Evolutionary conservation across 2,113 vertebrate genomes (phyloP).

Genomic region (Nothocercus nigrocapillus): DNA sequence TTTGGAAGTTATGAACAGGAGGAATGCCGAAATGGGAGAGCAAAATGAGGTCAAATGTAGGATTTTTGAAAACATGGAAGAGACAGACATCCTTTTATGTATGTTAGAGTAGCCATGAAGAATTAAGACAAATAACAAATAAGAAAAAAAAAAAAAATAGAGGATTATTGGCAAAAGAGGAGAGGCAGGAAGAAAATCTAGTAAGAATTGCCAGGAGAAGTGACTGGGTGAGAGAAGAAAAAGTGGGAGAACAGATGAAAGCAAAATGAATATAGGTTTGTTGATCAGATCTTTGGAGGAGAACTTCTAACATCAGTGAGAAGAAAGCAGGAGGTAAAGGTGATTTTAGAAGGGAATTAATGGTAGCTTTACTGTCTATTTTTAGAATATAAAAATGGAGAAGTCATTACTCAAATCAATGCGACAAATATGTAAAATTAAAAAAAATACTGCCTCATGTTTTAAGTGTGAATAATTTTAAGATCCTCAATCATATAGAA

Average conservation of each 20-base stretch:
- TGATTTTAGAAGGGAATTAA: background rate
- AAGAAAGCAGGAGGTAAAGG: background rate
- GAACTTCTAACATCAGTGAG: background rate
- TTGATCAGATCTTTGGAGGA: background rate
- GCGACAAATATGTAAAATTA: background rate
- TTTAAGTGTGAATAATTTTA: conserved; percentile 18
- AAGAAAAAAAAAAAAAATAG: background rate
- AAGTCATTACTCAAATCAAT: conserved; percentile 21
- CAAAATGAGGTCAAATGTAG: background rate
- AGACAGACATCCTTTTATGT: background rate
- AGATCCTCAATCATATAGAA: background rate
- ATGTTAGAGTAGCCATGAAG: background rate
- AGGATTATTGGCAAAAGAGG: background rate
- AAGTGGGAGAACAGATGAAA: background rate
- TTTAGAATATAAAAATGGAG: conserved; percentile 25
- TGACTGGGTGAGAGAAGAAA: background rate
- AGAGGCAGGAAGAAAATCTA: background rate
- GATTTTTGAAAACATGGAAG: background rate
- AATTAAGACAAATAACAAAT: background rate
- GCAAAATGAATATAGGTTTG: background rate
- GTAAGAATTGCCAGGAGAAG: background rate
- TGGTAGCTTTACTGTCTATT: conserved; percentile 19
- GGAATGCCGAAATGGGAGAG: background rate
- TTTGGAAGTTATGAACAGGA: background rate
- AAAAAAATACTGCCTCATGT: background rate